A percentile compares a stretch with the other conserved stretches of the same genome.
Evolutionary conservation across 1,140 invertebrate genomes (phyloP).

Genomic region (Papilio polyxenes): DNA sequence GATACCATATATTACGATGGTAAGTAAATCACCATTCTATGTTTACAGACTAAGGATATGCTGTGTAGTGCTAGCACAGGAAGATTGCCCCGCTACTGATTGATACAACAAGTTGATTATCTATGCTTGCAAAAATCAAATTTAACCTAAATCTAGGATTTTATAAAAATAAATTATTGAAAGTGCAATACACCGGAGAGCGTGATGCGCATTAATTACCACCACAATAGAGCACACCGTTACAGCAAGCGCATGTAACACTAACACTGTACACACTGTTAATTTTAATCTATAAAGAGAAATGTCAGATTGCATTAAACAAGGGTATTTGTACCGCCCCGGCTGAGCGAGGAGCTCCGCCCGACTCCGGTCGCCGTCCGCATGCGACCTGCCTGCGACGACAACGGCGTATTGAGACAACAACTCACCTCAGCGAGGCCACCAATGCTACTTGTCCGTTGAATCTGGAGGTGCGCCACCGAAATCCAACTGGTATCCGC

Average conservation of each 20-base stretch:
- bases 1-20: background rate
- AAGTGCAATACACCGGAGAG: constrained; percentile 33
- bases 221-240: background rate
- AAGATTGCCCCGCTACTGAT: constrained; percentile 4
- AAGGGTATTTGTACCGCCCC: constrained; percentile 28
- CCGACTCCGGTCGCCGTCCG: background rate
- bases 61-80: background rate
- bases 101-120: constrained; percentile 7
- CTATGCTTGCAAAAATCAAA: constrained; percentile 12
- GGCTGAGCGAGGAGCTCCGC: background rate
- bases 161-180: constrained; percentile 23
- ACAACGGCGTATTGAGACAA: background rate
- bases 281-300: constrained; percentile 34
- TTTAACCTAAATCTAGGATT: constrained; percentile 5
- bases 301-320: constrained; percentile 30
- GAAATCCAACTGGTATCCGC: constrained; percentile 84
- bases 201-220: background rate
- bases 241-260: constrained; percentile 26
- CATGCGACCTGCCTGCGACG: background rate
- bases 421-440: constrained; percentile 10
- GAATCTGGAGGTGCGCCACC: constrained; percentile 76
- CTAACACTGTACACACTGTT: constrained; percentile 30
- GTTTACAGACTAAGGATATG: background rate
- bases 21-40: background rate
- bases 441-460: constrained; percentile 67